Evolutionary conservation across 2,888 invertebrate genomes (phyloP).

Genomic region (Tridacna crocea): DNA sequence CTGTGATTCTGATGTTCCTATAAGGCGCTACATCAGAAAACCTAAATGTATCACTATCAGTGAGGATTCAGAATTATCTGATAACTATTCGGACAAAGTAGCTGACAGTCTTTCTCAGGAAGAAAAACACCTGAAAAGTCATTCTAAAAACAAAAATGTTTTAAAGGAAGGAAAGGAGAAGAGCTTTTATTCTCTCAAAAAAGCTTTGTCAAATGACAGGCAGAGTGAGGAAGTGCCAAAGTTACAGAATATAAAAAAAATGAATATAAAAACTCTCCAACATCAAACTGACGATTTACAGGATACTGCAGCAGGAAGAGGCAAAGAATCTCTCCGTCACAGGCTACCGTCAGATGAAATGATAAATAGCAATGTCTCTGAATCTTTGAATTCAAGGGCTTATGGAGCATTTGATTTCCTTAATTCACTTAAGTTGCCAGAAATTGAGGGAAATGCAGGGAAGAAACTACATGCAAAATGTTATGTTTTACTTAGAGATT

Average conservation of each 20-base stretch:
- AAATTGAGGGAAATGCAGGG: neutral
- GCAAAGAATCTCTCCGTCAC: neutral
- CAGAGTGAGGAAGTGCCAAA: neutral
- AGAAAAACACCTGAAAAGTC: neutral
- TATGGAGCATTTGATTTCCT: neutral
- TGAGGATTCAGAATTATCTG: neutral
- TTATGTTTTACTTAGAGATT: neutral
- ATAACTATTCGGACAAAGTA: neutral
- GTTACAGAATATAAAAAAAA: neutral
- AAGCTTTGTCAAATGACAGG: neutral
- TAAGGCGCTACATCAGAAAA: neutral
- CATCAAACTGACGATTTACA: neutral
- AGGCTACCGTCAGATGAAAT: no score
- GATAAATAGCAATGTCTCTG: no score
- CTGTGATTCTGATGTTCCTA: slow-evolving; percentile 1
- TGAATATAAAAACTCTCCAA: neutral
- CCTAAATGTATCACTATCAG: neutral
- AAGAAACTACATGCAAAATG: neutral
- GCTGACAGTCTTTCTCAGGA: neutral
- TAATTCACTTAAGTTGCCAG: neutral
- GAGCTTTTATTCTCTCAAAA: no score
- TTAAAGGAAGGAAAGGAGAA: neutral
- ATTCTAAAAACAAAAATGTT: neutral
- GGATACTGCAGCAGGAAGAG: neutral
- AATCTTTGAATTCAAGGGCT: neutral